These are phyloP conservation scores for Lordiphosa clarofinis DNA, from an alignment of 1,140 invertebrate species.

Conservation along the genomic window DNA sequence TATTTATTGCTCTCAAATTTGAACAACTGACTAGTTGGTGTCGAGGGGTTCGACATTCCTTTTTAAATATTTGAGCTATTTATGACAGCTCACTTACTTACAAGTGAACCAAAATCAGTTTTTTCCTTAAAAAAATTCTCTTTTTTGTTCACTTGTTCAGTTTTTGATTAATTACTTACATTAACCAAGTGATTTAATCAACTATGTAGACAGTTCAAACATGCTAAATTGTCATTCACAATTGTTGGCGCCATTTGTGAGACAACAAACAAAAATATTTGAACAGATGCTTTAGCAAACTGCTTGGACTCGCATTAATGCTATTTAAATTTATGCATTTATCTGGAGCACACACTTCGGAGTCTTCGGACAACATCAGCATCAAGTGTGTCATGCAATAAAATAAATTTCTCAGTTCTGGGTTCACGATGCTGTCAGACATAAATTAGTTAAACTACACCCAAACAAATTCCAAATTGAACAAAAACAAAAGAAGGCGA, in stretches of 20 bases:
- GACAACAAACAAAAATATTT: constrained; percentile 42
- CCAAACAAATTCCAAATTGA: constrained; percentile 70
- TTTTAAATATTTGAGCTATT: too few relatives aligned
- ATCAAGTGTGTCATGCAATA: constrained; percentile 64
- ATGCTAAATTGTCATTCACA: constrained; percentile 8
- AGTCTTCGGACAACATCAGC: constrained; percentile 27
- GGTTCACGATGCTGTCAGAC: constrained; percentile 49
- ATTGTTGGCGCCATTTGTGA: constrained; percentile 25
- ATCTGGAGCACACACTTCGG: constrained; percentile 31
- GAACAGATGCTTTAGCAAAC: constrained; percentile 42
- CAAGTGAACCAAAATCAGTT: too few relatives aligned
- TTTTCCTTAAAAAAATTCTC: too few relatives aligned
- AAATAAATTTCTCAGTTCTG: constrained; percentile 51
- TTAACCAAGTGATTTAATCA: too few relatives aligned
- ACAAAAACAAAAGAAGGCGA: constrained; percentile 33
- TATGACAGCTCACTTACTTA: too few relatives aligned
- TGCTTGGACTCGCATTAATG: constrained; percentile 44
- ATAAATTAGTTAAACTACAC: constrained; percentile 64
- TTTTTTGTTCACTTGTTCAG: too few relatives aligned
- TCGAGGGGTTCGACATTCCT: too few relatives aligned
- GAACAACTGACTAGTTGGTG: too few relatives aligned
- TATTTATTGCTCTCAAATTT: too few relatives aligned
- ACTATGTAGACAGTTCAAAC: too few relatives aligned
- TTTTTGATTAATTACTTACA: too few relatives aligned
- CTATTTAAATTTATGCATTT: constrained; percentile 62